Evolutionary conservation across 2,888 invertebrate species (phyloP), one percentile per base, ranked within the genome.

Genomic region (Cryptocheilus praepositus): DNA sequence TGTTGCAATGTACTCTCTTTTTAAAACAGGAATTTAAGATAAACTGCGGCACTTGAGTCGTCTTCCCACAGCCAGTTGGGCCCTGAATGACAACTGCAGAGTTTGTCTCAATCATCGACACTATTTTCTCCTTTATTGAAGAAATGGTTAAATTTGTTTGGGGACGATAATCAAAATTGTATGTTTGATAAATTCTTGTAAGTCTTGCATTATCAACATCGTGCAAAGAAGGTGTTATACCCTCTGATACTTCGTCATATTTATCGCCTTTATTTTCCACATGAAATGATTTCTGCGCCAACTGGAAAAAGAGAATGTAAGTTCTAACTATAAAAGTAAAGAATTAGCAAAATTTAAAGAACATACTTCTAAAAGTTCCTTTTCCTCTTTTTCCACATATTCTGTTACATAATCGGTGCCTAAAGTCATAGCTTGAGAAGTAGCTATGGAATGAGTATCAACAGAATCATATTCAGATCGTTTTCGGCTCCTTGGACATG

Each of bases 41-140:
- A 90, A 94, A 97, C 86, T 98, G 98, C 0, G 98, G 97, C 0
- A 86, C 95, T 87, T 94, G 94, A 0, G 96, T 96, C 0, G 97
- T 96, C 89, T 96, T 96, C 18, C 99, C 99, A 87, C 98, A 98
- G 0, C 99, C 99, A 0, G 99, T 98, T 0, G 94, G 94, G 0
- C 98, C 98, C 89, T 97, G 94, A 53, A 99, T 93, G 13, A 99
- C 92, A 0, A 95, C 92, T 0, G 97, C 95, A 61, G 93, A 92
- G 85, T 93, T 93, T 0, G 91, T 90, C 18, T 91, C 90, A 11
- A 98, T 92, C 57, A 92, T 90, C 2, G 91, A 88, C 2, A 97
- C 76, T 62, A 98, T 95, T 92, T 95, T 82, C 7, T 84, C 78
- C 64, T 73, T 81, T 58, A 78, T 74, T 3, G 77, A 54, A 19